These are phyloP conservation scores for Mylabris phalerata DNA, from an alignment of 1,140 invertebrate genomes.

Conservation along the genomic window DNA sequence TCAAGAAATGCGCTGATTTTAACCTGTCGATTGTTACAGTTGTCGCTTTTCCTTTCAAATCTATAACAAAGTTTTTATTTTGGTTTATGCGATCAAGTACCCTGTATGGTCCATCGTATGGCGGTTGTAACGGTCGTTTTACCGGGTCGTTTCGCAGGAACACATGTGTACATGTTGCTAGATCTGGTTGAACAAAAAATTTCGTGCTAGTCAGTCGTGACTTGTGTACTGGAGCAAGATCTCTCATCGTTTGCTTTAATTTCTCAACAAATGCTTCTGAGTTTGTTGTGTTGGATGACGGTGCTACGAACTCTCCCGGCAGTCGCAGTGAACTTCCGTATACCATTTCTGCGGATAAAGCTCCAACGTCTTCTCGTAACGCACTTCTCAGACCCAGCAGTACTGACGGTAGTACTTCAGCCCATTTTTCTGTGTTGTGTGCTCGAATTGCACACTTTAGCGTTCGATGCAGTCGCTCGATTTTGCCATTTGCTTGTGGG, in stretches of 20 bases:
- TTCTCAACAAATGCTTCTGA: not conserved
- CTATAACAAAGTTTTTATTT: no score
- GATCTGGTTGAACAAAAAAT: constrained; percentile 25
- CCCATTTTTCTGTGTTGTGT: constrained; percentile 11
- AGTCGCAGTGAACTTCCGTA: constrained; percentile 36
- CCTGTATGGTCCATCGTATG: no score
- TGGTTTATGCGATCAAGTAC: no score
- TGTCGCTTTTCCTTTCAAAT: no score
- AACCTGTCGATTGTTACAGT: no score
- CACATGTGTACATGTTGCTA: constrained; percentile 30
- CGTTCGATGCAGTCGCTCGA: constrained; percentile 28
- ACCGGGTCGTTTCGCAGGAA: constrained; percentile 40
- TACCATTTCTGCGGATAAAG: constrained; percentile 23
- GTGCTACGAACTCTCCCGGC: constrained; percentile 37
- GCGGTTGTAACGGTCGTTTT: no score
- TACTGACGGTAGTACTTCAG: constrained; percentile 23
- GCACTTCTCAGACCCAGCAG: constrained; percentile 34
- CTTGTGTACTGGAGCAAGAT: not conserved
- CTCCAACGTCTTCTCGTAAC: constrained; percentile 22
- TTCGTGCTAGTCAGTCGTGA: not conserved
- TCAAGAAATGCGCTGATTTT: no score
- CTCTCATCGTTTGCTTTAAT: no score
- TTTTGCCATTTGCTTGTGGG: not conserved
- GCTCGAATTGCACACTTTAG: constrained; percentile 42
- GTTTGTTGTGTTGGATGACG: not conserved